Percentiles rank a stretch among this genome's conserved stretches.
Evolutionary conservation across 1,140 invertebrate genomes (phyloP).

Genomic region (Pentalonia nigronervosa): DNA sequence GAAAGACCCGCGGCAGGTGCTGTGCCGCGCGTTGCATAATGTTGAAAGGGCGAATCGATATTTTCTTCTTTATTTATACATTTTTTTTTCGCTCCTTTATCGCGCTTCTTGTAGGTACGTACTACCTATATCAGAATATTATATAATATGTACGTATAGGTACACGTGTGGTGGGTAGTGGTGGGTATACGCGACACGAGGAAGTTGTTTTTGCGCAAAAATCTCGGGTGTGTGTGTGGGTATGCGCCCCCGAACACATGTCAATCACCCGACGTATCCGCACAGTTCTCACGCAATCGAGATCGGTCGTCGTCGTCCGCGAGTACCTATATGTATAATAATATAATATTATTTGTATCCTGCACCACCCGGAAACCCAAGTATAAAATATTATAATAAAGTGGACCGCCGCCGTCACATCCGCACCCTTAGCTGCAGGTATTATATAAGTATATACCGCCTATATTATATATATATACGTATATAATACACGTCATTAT

Average conservation of each 20-base stretch:
- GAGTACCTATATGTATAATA: neutral
- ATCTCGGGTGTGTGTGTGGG: neutral
- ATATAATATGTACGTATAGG: neutral
- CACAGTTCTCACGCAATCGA: slow-evolving; percentile 51
- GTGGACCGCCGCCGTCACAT: neutral
- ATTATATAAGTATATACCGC: neutral
- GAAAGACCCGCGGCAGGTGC: slow-evolving; percentile 50
- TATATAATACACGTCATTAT: neutral
- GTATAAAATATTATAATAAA: slow-evolving; percentile 25
- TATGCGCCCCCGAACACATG: slow-evolving; percentile 21
- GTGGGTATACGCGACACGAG: neutral
- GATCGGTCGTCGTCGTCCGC: neutral
- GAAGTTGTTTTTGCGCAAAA: slow-evolving; percentile 58
- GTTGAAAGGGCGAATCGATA: slow-evolving; percentile 52
- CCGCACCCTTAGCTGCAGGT: neutral
- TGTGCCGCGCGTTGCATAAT: slow-evolving; percentile 51
- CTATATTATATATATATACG: neutral
- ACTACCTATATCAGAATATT: neutral
- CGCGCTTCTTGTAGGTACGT: neutral
- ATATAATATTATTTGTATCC: neutral
- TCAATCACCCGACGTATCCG: slow-evolving; percentile 43
- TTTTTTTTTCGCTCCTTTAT: slow-evolving; percentile 3
- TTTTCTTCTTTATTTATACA: neutral
- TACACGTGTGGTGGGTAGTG: neutral
- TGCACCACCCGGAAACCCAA: slow-evolving; percentile 37